phyloP scores from a whole-genome alignment of 2,113 vertebrate genomes.

The Carollia perspicillata region DNA sequence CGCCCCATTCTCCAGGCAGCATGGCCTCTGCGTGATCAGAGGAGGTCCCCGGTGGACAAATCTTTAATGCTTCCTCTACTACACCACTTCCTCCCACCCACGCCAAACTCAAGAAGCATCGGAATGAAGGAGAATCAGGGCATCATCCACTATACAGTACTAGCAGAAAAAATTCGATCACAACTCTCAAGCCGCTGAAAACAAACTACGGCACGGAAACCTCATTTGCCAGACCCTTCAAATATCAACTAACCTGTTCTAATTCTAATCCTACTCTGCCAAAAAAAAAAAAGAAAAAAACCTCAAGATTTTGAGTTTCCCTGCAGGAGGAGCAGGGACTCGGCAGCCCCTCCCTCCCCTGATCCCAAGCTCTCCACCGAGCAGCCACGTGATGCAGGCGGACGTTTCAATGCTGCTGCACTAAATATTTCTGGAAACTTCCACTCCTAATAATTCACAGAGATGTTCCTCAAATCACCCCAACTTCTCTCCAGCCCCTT shows the following conservation, averaged over 20 bases:
- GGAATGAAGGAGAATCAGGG: not conserved
- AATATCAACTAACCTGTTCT: not conserved
- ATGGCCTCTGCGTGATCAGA: constrained; percentile 1
- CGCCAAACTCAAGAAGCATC: not conserved
- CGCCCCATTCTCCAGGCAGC: constrained; percentile 64
- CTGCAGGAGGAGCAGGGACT: constrained; percentile 58
- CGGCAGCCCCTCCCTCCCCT: constrained; percentile 80
- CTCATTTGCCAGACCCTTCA: not conserved
- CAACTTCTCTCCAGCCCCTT: constrained; percentile 22
- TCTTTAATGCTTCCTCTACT: not conserved
- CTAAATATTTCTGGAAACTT: constrained; percentile 89
- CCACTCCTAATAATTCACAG: constrained; percentile 83
- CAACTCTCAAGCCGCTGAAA: not conserved
- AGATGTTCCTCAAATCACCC: constrained; percentile 54
- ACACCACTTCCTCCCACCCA: constrained; percentile 23
- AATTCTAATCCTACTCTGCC: not conserved
- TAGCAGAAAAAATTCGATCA: not conserved
- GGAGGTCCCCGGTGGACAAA: not conserved
- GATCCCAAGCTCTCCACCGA: constrained; percentile 80
- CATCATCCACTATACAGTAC: not conserved
- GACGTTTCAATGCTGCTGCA: constrained; percentile 87
- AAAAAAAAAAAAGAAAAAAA: not conserved
- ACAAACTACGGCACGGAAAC: not conserved
- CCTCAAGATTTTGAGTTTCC: not conserved
- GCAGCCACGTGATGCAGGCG: constrained; percentile 85